These are phyloP conservation scores for Probaryconus sp. DNA, from an alignment of 1,140 invertebrate species.

Conservation along the genomic window DNA sequence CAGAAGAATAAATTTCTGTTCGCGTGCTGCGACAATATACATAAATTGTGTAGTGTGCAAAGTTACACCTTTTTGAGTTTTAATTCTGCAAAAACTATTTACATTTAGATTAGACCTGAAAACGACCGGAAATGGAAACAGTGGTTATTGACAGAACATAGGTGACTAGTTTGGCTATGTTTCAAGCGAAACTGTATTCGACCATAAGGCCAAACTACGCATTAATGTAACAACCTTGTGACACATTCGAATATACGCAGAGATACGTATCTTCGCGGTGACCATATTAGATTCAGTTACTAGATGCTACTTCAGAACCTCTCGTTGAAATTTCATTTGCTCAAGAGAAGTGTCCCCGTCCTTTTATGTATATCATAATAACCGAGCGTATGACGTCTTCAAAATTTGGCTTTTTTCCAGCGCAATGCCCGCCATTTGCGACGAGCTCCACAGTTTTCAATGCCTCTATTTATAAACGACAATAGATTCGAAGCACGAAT, in stretches of 20 bases:
- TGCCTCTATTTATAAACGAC: constrained; percentile 30
- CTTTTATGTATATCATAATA: constrained; percentile 21
- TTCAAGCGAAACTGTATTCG: constrained; percentile 57
- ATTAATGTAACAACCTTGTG: constrained; percentile 26
- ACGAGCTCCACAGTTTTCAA: constrained; percentile 14
- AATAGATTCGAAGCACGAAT: constrained; percentile 27
- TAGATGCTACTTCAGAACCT: not conserved
- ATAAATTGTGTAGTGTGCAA: not conserved
- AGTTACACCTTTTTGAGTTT: constrained; percentile 23
- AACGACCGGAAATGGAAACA: constrained; percentile 48
- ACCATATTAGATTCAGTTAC: not conserved
- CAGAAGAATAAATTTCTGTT: constrained; percentile 1
- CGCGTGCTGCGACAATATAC: not conserved
- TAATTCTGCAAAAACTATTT: constrained; percentile 58
- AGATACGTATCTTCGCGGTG: not conserved
- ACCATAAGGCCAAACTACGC: constrained; percentile 37
- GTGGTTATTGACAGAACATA: constrained; percentile 55
- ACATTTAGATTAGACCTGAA: constrained; percentile 67
- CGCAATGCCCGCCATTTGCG: constrained; percentile 58
- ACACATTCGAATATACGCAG: constrained; percentile 21
- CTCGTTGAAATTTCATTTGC: not conserved
- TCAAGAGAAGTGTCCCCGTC: not conserved
- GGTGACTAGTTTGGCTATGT: constrained; percentile 66
- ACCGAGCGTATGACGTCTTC: constrained; percentile 21
- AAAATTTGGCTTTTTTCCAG: constrained; percentile 61